Evolutionary conservation across 2,113 vertebrate species (phyloP).

Genomic region (Vidua macroura): DNA sequence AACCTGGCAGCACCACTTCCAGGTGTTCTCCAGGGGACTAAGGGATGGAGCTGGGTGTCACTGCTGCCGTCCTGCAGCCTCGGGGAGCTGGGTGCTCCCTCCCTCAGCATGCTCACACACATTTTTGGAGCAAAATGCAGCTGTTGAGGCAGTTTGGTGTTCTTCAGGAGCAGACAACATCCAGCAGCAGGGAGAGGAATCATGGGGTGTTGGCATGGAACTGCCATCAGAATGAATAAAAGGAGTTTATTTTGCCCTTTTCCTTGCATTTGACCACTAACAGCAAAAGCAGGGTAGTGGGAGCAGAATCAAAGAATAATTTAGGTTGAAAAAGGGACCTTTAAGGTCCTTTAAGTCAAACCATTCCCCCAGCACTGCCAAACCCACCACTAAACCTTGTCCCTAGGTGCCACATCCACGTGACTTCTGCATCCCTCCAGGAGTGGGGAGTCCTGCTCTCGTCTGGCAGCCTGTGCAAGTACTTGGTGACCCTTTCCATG

Average conservation of each 20-base stretch:
- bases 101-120: not conserved
- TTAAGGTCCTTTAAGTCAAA: not conserved
- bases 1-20: not conserved
- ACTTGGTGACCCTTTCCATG: not conserved
- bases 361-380: not conserved
- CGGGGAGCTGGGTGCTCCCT: not conserved
- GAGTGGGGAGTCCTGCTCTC: not conserved
- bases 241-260: not conserved
- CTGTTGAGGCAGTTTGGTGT: not conserved
- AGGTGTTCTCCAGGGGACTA: not conserved
- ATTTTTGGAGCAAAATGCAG: not conserved
- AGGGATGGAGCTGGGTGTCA: not conserved
- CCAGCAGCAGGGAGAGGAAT: not conserved
- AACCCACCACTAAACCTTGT: not conserved
- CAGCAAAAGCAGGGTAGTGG: not conserved
- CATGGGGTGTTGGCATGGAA: not conserved
- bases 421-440: not conserved
- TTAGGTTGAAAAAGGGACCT: not conserved
- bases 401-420: not conserved
- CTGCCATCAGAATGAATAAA: not conserved
- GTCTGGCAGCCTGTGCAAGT: not conserved
- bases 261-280: accelerated
- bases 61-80: not conserved
- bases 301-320: not conserved
- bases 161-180: accelerated